Percentiles rank a stretch among this genome's conserved stretches.
Evolutionary conservation across 2,113 vertebrate genomes (phyloP).

Genomic region (Propithecus coquereli): DNA sequence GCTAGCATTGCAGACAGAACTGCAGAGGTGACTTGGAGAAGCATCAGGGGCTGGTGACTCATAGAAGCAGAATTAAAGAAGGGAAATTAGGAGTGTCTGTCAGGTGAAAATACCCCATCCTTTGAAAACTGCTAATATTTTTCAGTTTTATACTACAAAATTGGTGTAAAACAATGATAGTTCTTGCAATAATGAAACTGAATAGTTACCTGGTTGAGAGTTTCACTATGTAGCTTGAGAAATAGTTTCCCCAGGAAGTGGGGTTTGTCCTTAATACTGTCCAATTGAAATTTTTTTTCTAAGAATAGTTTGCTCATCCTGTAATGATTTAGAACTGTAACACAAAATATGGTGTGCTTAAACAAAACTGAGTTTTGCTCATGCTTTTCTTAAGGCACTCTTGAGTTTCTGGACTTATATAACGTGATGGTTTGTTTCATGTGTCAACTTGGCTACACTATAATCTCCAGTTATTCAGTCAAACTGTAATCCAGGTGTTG

Average conservation of each 20-base stretch:
- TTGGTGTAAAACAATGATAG: neutral
- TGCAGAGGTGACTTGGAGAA: neutral
- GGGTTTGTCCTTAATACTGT: neutral
- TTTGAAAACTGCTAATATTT: constrained; percentile 1
- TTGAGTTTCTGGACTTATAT: neutral
- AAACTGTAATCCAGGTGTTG: neutral
- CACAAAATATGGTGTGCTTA: neutral
- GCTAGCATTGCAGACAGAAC: neutral
- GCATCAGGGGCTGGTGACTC: neutral
- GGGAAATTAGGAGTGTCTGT: neutral
- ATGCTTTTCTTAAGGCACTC: neutral
- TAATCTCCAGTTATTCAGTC: neutral
- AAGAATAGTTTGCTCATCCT: neutral
- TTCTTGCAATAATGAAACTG: neutral
- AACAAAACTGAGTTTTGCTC: neutral
- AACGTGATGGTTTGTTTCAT: neutral
- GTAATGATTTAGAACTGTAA: neutral
- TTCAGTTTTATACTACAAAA: neutral
- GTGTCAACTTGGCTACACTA: neutral
- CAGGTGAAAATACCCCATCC: neutral
- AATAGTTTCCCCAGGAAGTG: neutral
- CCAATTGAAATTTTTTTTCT: neutral
- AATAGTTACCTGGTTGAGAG: neutral
- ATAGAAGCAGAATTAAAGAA: neutral
- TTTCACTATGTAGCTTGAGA: neutral